Percentiles rank a stretch among this genome's conserved stretches.
Evolutionary conservation across 2,888 invertebrate species (phyloP).

Genomic region (Sinohyriopsis cumingii): DNA sequence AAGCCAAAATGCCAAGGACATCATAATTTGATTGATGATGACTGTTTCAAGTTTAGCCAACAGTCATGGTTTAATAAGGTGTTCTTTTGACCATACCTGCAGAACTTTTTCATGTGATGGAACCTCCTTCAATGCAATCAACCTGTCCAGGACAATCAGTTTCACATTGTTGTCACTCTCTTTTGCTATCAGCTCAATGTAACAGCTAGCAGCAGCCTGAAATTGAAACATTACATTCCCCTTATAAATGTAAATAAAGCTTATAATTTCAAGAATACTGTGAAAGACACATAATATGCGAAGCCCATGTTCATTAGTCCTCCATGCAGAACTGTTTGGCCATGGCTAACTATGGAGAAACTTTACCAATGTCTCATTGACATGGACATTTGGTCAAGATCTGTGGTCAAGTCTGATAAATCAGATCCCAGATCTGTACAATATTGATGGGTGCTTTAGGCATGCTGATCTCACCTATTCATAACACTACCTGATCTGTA

Average conservation of each 20-base stretch:
- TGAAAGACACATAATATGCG: not conserved
- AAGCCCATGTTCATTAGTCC: not conserved
- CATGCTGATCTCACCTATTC: not conserved
- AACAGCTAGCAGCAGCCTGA: conserved; percentile 94
- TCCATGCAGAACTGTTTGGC: not conserved
- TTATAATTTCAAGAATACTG: not conserved
- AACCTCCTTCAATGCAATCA: conserved; percentile 88
- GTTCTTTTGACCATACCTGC: conserved; percentile 65
- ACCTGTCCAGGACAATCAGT: conserved; percentile 94
- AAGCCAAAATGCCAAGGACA: no score
- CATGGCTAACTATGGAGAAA: not conserved
- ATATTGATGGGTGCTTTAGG: no score
- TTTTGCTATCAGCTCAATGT: conserved; percentile 99
- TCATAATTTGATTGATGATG: no score
- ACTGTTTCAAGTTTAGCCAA: no score
- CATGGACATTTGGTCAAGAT: not conserved
- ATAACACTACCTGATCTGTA: no score
- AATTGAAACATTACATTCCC: conserved; percentile 14
- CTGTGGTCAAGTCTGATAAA: no score
- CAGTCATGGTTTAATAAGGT: no score
- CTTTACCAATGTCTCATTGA: no score
- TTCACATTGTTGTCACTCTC: conserved; percentile 99
- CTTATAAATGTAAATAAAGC: not conserved
- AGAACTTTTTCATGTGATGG: conserved; percentile 89
- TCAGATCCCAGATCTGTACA: no score